Evolutionary conservation across 2,888 invertebrate species (phyloP).

Genomic region (Luffia ferchaultella): DNA sequence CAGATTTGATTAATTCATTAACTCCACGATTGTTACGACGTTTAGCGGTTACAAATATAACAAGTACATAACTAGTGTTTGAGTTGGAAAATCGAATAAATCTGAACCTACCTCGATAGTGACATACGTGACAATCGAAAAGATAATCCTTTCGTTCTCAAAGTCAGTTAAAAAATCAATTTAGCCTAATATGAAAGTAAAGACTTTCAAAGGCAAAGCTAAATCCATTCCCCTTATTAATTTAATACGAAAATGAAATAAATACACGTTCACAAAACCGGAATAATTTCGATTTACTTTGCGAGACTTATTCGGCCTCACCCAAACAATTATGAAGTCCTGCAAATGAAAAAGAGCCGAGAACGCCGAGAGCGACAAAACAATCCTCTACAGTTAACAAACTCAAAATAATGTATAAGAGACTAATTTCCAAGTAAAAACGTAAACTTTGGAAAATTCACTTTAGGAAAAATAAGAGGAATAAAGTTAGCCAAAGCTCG

Average conservation of each 20-base stretch:
- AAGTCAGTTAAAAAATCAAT: no score
- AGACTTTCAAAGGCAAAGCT: not conserved
- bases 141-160: no score
- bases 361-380: not conserved
- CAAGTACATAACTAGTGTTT: no score
- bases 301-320: not conserved
- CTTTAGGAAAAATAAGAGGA: conserved; percentile 3
- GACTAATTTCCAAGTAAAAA: conserved; percentile 5
- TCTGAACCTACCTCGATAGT: no score
- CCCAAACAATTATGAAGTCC: not conserved
- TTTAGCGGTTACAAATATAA: no score
- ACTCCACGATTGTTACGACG: no score
- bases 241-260: not conserved
- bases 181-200: no score
- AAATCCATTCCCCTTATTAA: not conserved
- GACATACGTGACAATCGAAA: no score
- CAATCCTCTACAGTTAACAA: not conserved
- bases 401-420: not conserved
- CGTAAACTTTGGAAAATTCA: conserved; percentile 2
- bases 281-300: not conserved
- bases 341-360: not conserved
- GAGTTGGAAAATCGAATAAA: no score
- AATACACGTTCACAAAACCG: not conserved
- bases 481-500: not conserved
- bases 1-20: no score